phyloP scores from a whole-genome alignment of 2,797 vertebrate genomes.

The Bradypodion ventrale region DNA sequence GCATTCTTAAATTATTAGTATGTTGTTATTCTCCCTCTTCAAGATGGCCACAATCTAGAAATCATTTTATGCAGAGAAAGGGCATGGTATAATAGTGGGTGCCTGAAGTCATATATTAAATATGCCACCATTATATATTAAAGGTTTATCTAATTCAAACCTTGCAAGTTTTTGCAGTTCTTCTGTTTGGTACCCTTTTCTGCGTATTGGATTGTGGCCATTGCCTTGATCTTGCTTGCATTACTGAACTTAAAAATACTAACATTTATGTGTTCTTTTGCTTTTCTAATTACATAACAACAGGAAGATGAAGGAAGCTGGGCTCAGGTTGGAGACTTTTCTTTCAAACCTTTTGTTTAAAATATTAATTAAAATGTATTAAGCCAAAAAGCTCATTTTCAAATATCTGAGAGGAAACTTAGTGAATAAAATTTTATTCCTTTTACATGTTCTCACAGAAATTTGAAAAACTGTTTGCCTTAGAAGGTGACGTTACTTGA shows the following conservation, averaged over 20 bases:
- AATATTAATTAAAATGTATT: neutral
- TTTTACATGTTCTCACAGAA: neutral
- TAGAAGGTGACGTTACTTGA: neutral
- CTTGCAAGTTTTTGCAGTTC: neutral
- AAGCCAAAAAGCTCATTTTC: slow-evolving; percentile 7
- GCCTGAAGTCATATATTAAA: neutral
- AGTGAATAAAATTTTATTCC: neutral
- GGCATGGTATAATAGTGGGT: neutral
- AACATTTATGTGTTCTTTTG: slow-evolving; percentile 82
- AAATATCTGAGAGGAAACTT: neutral
- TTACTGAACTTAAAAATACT: slow-evolving; percentile 76
- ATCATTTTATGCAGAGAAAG: slow-evolving; percentile 2
- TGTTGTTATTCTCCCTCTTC: neutral
- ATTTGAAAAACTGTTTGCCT: neutral
- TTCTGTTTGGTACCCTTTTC: neutral
- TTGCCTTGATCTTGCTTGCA: slow-evolving; percentile 26
- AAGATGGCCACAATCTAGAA: slow-evolving; percentile 12
- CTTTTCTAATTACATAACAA: slow-evolving; percentile 90
- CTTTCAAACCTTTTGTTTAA: slow-evolving; percentile 45
- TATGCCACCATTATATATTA: neutral
- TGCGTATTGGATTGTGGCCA: slow-evolving; percentile 16
- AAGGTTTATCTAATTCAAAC: neutral
- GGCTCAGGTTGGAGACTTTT: slow-evolving; percentile 94
- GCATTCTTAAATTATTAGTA: slow-evolving; percentile 31
- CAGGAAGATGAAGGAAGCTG: slow-evolving; percentile 99